These are phyloP conservation scores for Amniataba percoides DNA, from an alignment of 2,797 vertebrate genomes.

Conservation along the genomic window DNA sequence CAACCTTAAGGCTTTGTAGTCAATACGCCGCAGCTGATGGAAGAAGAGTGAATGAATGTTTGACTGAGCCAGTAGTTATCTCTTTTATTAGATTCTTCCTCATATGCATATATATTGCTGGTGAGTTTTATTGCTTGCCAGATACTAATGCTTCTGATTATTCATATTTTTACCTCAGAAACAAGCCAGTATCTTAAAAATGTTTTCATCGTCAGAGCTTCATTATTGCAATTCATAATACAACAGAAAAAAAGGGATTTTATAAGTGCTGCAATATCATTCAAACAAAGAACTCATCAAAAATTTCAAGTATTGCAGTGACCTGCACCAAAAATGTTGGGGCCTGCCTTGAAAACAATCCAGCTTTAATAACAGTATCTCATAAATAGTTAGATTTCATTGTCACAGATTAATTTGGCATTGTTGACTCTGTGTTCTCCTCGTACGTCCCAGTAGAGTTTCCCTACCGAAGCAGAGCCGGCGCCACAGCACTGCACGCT, in stretches of 20 bases:
- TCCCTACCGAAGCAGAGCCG: not conserved
- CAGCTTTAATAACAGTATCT: slow-evolving; percentile 3
- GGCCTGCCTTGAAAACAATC: slow-evolving; percentile 6
- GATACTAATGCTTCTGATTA: slow-evolving; percentile 47
- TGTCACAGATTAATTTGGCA: slow-evolving; percentile 26
- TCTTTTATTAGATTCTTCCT: slow-evolving; percentile 69
- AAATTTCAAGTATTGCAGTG: slow-evolving; percentile 4
- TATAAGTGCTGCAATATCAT: slow-evolving; percentile 14
- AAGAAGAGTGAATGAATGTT: slow-evolving; percentile 55
- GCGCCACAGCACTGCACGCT: not conserved
- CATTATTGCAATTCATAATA: slow-evolving; percentile 30
- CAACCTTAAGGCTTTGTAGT: slow-evolving; percentile 62
- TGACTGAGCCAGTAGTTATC: slow-evolving; percentile 61
- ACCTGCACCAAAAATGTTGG: slow-evolving; percentile 14
- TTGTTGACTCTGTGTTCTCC: slow-evolving; percentile 30
- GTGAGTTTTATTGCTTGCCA: slow-evolving; percentile 41
- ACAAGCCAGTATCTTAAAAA: slow-evolving; percentile 41
- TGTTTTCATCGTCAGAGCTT: slow-evolving; percentile 31
- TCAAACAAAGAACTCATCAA: slow-evolving; percentile 16
- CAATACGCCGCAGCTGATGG: slow-evolving; percentile 51
- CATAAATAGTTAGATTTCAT: slow-evolving; percentile 31
- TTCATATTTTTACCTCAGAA: slow-evolving; percentile 34
- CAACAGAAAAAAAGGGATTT: not conserved
- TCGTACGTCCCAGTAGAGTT: slow-evolving; percentile 13
- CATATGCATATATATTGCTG: slow-evolving; percentile 73